phyloP scores from a whole-genome alignment of 2,888 invertebrate genomes.

The Hofmannophila pseudospretella region DNA sequence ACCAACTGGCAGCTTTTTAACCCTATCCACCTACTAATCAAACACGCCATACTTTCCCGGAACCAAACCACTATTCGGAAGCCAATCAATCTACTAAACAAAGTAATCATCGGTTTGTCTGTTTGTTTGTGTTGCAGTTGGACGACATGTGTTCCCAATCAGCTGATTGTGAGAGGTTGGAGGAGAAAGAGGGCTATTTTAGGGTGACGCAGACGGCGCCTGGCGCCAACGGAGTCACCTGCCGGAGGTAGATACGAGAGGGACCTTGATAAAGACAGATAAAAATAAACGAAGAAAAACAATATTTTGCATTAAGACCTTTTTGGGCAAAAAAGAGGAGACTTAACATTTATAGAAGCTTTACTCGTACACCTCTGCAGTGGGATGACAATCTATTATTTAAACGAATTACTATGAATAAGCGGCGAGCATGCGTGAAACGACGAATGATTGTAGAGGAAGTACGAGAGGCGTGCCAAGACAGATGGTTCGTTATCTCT shows the following conservation, averaged over 20 bases:
- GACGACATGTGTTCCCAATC: conserved; percentile 25
- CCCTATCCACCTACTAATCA: background rate
- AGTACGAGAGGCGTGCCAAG: too few species aligned
- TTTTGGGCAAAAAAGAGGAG: too few species aligned
- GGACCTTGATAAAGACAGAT: background rate
- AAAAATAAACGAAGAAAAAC: too few species aligned
- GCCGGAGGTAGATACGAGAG: background rate
- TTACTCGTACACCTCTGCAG: too few species aligned
- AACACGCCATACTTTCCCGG: background rate
- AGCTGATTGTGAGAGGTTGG: conserved; percentile 8
- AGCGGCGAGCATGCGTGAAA: too few species aligned
- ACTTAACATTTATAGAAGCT: too few species aligned
- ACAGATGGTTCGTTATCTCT: too few species aligned
- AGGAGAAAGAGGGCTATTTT: conserved; percentile 7
- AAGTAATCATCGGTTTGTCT: conserved; percentile 17
- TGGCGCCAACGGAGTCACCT: conserved; percentile 7
- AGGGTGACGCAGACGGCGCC: background rate
- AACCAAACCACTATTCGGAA: conserved; percentile 1
- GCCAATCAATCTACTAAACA: conserved; percentile 17
- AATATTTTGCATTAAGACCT: too few species aligned
- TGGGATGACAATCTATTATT: too few species aligned
- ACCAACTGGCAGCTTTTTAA: background rate
- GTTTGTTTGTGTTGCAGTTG: conserved; percentile 13
- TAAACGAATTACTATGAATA: too few species aligned
- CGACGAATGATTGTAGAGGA: too few species aligned